phyloP scores from a whole-genome alignment of 2,888 invertebrate genomes.

The Diaprepes abbreviatus region DNA sequence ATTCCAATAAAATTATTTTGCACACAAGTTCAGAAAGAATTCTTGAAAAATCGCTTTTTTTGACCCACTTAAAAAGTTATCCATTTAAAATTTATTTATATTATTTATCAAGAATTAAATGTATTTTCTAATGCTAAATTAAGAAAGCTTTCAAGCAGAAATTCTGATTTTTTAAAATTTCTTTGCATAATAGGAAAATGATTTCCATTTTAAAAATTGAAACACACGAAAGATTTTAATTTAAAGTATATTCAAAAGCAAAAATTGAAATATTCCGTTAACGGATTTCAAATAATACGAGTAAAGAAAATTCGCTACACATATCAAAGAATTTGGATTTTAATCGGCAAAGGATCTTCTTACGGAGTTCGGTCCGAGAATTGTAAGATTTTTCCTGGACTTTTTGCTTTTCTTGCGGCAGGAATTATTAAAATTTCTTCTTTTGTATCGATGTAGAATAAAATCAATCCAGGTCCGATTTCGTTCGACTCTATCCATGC shows the following conservation, averaged over 20 bases:
- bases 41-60: too few relatives aligned
- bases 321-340: constrained; percentile 47
- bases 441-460: constrained; percentile 22
- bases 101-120: too few relatives aligned
- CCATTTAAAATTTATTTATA: too few relatives aligned
- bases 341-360: constrained; percentile 38
- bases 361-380: constrained; percentile 23
- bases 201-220: neutral
- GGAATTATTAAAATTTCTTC: constrained; percentile 33
- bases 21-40: too few relatives aligned
- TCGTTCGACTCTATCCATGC: constrained; percentile 9
- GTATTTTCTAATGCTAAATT: too few relatives aligned
- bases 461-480: constrained; percentile 15
- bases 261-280: constrained; percentile 37
- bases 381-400: constrained; percentile 33
- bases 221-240: constrained; percentile 23
- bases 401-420: constrained; percentile 27
- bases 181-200: neutral
- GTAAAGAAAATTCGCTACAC: constrained; percentile 42
- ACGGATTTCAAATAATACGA: constrained; percentile 33
- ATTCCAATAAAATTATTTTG: too few relatives aligned
- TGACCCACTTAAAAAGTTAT: too few relatives aligned
- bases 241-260: constrained; percentile 18
- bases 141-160: too few relatives aligned
- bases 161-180: too few relatives aligned